A percentile compares a stretch with the other conserved stretches of the same genome.
phyloP scores from a whole-genome alignment of 1,140 invertebrate genomes.

The Apis laboriosa region DNA sequence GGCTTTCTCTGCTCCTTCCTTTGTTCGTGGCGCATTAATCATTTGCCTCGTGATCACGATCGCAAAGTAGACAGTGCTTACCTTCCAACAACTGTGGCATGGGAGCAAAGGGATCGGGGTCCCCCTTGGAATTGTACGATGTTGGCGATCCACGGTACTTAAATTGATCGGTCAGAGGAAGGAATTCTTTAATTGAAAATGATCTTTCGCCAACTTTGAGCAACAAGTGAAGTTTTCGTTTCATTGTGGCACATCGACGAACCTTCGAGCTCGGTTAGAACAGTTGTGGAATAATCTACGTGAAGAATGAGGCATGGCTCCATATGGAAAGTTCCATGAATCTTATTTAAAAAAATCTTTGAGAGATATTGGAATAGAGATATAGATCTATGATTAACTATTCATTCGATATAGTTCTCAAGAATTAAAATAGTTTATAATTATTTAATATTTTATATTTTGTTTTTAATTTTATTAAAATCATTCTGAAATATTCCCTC shows the following conservation, averaged over 20 bases:
- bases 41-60: conserved; percentile 39
- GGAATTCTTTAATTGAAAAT: conserved; percentile 2
- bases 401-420: no score
- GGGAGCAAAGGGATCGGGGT: conserved; percentile 10
- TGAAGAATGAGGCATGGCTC: not conserved
- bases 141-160: not conserved
- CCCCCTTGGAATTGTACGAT: not conserved
- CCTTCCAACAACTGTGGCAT: conserved; percentile 20
- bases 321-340: not conserved
- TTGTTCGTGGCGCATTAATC: conserved; percentile 60
- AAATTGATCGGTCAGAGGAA: not conserved
- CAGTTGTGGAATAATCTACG: not conserved
- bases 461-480: no score
- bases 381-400: no score
- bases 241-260: not conserved
- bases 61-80: conserved; percentile 22
- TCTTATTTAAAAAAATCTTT: no score
- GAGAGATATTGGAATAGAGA: no score
- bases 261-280: conserved; percentile 16
- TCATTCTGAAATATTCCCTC: no score
- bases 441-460: no score
- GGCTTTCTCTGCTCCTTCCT: conserved; percentile 52
- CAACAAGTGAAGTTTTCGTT: conserved; percentile 55
- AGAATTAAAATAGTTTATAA: no score
- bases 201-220: conserved; percentile 26